Evolutionary conservation across 1,140 invertebrate genomes (phyloP), one percentile per base, ranked within the genome.

Genomic region (Conopomorpha cramerella): DNA sequence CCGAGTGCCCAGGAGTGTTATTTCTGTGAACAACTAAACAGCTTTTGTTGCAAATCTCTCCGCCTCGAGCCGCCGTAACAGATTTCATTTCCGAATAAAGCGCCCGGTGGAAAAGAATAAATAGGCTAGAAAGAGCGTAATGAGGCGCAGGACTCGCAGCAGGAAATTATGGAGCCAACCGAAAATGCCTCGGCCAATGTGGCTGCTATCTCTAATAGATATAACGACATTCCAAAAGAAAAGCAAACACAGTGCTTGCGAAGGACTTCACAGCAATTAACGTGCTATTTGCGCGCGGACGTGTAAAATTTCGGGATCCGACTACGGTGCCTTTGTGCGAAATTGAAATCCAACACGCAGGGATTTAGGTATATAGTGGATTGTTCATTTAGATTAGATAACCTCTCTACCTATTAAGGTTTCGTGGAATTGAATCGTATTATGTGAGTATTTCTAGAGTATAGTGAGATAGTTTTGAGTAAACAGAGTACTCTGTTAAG

Each of bases 161-260:
- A 72, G 70, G 70, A 76, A 76, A 76, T 76, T 74, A 72, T 72
- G 66, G 51, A 59, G 57, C 57, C 47, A 55, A 51, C 53, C 60
- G 60, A 67, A 46, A 59, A 52, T 48, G 51, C 53, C 49, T 47
- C 42, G 51, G 35, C 46, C 37, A 46, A 55, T 58, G 55, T 49
- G 45, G 45, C 37, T 55, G 55, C 60, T 63, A 67, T 65, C 63
- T 62, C 43, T 51, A 54, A 49, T 62, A 61, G 55, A 58, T 58
- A 49, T 55, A 50, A 55, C 47, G 53, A 55, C 45, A 37, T 47
- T 50, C 51, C 53, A 47, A 46, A 38, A 33, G 31, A 26, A 36
- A 30, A 46, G 25, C 41, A 16, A n/a, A 44, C 36, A 45, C 30
- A 43, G 46, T 43, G 50, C 46, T 41, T 49, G 53, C 57, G 54